phyloP scores from a whole-genome alignment of 1,140 invertebrate species.

The Drosophila athabasca region DNA sequence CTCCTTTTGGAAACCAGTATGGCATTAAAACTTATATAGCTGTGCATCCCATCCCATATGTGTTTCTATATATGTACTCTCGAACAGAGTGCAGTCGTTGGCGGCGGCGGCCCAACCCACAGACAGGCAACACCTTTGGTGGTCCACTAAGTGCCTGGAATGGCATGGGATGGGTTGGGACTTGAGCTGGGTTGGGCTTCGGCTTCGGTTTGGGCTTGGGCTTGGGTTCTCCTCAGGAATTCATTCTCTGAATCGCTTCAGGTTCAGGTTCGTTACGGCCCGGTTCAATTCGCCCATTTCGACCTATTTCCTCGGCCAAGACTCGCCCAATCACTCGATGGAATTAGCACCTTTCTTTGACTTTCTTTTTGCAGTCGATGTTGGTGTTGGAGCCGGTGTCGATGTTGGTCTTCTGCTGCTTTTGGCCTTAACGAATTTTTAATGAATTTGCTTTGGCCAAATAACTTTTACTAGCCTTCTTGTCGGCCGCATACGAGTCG shows the following conservation, averaged over 20 bases:
- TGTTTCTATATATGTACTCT: constrained; percentile 23
- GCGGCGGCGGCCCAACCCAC: constrained; percentile 53
- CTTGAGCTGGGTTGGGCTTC: background rate
- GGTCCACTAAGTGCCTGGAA: constrained; percentile 62
- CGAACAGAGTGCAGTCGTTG: constrained; percentile 24
- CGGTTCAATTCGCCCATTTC: constrained; percentile 35
- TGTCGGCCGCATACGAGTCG: constrained; percentile 1
- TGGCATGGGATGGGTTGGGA: constrained; percentile 42
- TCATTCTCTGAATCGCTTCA: background rate
- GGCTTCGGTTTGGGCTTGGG: too few relatives aligned
- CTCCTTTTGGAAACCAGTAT: constrained; percentile 78
- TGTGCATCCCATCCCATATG: constrained; percentile 18
- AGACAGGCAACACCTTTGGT: constrained; percentile 63
- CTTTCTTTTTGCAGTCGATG: constrained; percentile 62
- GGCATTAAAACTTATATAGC: constrained; percentile 62
- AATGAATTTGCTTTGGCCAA: constrained; percentile 74
- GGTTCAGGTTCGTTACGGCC: background rate
- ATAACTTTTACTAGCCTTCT: constrained; percentile 73
- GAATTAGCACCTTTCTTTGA: constrained; percentile 79
- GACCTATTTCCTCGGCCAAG: constrained; percentile 57
- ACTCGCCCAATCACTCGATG: constrained; percentile 52
- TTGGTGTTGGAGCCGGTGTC: background rate
- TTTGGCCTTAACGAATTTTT: constrained; percentile 71
- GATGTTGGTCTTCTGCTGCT: constrained; percentile 7
- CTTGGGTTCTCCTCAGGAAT: background rate